Evolutionary conservation across 2,888 invertebrate species (phyloP).

Genomic region (Drosophila kuntzei): DNA sequence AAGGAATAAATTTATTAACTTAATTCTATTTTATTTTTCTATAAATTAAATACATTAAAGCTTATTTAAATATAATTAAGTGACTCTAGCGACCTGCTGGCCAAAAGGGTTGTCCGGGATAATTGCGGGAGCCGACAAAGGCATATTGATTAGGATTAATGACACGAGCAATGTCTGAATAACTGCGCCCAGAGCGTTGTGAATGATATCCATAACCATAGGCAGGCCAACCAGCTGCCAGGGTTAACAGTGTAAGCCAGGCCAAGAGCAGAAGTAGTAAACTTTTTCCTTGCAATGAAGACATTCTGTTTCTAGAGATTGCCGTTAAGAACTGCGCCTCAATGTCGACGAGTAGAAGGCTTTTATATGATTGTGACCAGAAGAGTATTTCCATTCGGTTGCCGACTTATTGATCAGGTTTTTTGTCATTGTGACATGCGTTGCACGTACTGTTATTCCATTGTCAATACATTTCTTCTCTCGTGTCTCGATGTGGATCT

Average conservation of each 20-base stretch:
- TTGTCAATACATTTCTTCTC: constrained; percentile 34
- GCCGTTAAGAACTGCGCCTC: constrained; percentile 52
- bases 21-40: too few relatives aligned
- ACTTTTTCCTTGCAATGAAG: constrained; percentile 26
- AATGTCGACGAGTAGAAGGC: constrained; percentile 26
- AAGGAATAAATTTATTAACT: too few relatives aligned
- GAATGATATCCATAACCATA: constrained; percentile 18
- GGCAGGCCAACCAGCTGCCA: constrained; percentile 28
- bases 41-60: neutral
- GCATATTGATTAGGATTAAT: constrained; percentile 88
- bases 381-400: constrained; percentile 43
- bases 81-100: constrained; percentile 55
- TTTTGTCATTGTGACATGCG: constrained; percentile 47
- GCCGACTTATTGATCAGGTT: constrained; percentile 68
- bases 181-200: constrained; percentile 86
- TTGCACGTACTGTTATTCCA: constrained; percentile 53
- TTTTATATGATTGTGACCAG: constrained; percentile 59
- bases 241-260: constrained; percentile 33
- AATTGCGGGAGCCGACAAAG: constrained; percentile 84
- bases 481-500: constrained; percentile 17
- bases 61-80: neutral
- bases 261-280: constrained; percentile 33
- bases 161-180: constrained; percentile 90
- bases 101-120: constrained; percentile 88
- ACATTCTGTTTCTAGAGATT: constrained; percentile 51